phyloP scores from a whole-genome alignment of 1,140 invertebrate genomes.

The Parapsyche elsis region DNA sequence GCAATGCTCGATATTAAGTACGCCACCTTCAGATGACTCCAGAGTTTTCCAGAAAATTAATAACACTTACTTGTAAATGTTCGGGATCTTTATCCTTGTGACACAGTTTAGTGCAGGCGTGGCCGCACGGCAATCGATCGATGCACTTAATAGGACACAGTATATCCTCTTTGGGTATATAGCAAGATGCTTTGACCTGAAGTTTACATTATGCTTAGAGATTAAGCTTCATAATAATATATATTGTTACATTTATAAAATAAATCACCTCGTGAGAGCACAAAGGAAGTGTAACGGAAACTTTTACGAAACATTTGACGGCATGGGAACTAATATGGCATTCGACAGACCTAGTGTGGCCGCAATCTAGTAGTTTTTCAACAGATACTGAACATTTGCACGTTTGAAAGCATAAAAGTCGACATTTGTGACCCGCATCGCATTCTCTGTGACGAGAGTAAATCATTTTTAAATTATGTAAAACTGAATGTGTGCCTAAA shows the following conservation, averaged over 20 bases:
- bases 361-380: conserved; percentile 65
- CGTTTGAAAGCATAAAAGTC: conserved; percentile 62
- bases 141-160: conserved; percentile 62
- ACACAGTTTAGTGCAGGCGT: conserved; percentile 63
- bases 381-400: conserved; percentile 65
- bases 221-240: no score
- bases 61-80: conserved; percentile 60
- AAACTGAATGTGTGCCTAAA: no score
- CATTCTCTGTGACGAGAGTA: conserved; percentile 60
- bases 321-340: conserved; percentile 61
- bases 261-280: conserved; percentile 3
- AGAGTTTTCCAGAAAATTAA: background rate
- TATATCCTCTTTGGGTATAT: background rate
- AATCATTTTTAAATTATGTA: no score
- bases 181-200: background rate
- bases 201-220: background rate
- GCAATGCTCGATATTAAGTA: no score
- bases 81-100: conserved; percentile 66
- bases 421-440: conserved; percentile 65
- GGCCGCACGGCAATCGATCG: conserved; percentile 66
- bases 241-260: no score
- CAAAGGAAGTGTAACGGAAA: conserved; percentile 56
- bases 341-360: conserved; percentile 60
- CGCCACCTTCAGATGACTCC: background rate
- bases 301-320: conserved; percentile 59